A percentile compares a stretch with the other conserved stretches of the same genome.
phyloP scores from a whole-genome alignment of 2,797 vertebrate genomes.

The Florisuga fusca region DNA sequence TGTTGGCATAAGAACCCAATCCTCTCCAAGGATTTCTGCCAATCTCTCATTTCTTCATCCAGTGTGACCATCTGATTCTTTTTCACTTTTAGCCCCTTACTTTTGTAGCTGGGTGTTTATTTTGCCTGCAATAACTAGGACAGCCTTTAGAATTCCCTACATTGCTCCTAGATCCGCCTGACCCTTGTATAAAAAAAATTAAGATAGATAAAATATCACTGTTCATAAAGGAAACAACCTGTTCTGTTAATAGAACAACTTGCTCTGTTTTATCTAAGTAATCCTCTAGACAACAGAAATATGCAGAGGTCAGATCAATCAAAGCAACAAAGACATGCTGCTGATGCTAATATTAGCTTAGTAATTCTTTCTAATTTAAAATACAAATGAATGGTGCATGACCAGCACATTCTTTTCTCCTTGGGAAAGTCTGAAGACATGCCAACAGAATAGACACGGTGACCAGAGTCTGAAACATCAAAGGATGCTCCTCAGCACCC shows the following conservation, averaged over 20 bases:
- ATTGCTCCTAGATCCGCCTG: neutral
- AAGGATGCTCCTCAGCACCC: neutral
- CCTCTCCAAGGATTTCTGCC: neutral
- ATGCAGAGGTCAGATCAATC: neutral
- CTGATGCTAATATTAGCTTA: neutral
- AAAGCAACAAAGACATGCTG: neutral
- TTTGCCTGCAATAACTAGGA: neutral
- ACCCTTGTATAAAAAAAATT: neutral
- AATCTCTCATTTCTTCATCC: neutral
- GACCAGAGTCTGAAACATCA: neutral
- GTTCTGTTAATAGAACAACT: neutral
- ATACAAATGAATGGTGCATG: neutral
- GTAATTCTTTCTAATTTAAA: neutral
- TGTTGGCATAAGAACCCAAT: neutral
- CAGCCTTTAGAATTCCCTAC: neutral
- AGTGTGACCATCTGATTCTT: neutral
- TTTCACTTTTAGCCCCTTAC: neutral
- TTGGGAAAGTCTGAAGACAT: conserved; percentile 27
- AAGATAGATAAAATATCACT: neutral
- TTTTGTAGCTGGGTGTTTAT: neutral
- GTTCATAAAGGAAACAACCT: neutral
- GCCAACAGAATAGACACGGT: neutral
- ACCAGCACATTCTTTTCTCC: conserved; percentile 6
- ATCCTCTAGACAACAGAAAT: neutral
- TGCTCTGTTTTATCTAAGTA: neutral